Evolutionary conservation across 1,140 invertebrate genomes (phyloP).

Genomic region (Penaeus vannamei): DNA sequence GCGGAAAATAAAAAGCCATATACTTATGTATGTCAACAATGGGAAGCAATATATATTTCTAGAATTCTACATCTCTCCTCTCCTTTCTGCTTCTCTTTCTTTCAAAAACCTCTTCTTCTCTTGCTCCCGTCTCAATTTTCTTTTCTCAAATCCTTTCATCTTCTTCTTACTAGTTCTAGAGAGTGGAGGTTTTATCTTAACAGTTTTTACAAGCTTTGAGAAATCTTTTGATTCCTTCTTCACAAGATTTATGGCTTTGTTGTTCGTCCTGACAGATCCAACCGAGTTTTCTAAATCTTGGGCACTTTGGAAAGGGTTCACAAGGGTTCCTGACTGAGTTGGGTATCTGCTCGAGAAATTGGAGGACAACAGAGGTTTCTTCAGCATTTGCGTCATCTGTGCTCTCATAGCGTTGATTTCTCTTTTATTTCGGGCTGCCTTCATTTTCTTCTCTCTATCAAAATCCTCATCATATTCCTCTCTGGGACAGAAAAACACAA

Average conservation of each 20-base stretch:
- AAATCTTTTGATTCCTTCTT: constrained; percentile 56
- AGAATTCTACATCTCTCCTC: too few relatives aligned
- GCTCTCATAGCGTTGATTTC: constrained; percentile 36
- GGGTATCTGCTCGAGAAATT: constrained; percentile 58
- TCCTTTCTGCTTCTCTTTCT: too few relatives aligned
- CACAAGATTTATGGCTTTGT: constrained; percentile 41
- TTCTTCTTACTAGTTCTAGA: constrained; percentile 51
- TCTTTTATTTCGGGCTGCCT: constrained; percentile 48
- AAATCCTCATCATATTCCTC: constrained; percentile 49
- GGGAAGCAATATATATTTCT: too few relatives aligned
- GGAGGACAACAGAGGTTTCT: constrained; percentile 24
- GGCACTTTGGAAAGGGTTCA: not conserved
- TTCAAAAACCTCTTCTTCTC: not conserved
- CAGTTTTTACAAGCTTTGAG: constrained; percentile 40
- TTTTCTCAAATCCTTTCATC: constrained; percentile 54
- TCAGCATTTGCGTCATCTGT: constrained; percentile 37
- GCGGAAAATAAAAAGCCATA: too few relatives aligned
- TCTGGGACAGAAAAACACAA: constrained; percentile 71
- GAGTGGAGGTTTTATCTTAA: constrained; percentile 40
- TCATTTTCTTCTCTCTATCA: constrained; percentile 36
- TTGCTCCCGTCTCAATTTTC: not conserved
- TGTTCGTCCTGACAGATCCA: not conserved
- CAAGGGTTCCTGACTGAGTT: constrained; percentile 51
- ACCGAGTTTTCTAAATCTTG: not conserved
- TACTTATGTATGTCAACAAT: too few relatives aligned